phyloP scores from a whole-genome alignment of 2,888 invertebrate species.

The Ceriagrion tenellum region DNA sequence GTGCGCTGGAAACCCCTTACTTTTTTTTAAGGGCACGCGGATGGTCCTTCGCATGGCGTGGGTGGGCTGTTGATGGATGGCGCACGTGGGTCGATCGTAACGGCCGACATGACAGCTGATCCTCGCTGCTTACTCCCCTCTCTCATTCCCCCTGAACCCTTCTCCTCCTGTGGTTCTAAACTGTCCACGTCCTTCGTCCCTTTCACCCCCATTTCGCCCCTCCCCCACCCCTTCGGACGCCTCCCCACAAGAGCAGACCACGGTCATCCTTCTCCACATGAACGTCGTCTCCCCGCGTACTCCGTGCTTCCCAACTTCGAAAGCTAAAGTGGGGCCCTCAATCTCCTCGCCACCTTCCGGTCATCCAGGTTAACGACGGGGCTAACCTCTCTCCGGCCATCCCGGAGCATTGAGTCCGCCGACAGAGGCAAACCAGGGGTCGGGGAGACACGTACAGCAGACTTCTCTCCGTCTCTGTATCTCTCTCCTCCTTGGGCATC shows the following conservation, averaged over 20 bases:
- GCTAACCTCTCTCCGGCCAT: slow-evolving; percentile 47
- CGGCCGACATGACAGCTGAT: slow-evolving; percentile 61
- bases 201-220: not conserved
- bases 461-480: not conserved
- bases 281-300: not conserved
- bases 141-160: not conserved
- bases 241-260: not conserved
- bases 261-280: not conserved
- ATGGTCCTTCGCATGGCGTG: not conserved
- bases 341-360: slow-evolving; percentile 66
- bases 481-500: not conserved
- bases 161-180: slow-evolving; percentile 3
- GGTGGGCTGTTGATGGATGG: slow-evolving; percentile 56
- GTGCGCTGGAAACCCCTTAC: slow-evolving; percentile 35
- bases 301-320: slow-evolving; percentile 5
- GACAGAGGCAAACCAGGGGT: not conserved
- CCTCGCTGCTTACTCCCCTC: not conserved
- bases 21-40: slow-evolving; percentile 9
- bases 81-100: slow-evolving; percentile 62
- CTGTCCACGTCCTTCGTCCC: not conserved
- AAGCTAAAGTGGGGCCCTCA: slow-evolving; percentile 49
- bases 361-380: slow-evolving; percentile 67
- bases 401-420: slow-evolving; percentile 37
- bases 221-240: not conserved
- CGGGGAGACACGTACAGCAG: slow-evolving; percentile 14